Evolutionary conservation across 1,140 invertebrate species (phyloP), one percentile per base, ranked within the genome.

Genomic region (Telenomus remus): DNA sequence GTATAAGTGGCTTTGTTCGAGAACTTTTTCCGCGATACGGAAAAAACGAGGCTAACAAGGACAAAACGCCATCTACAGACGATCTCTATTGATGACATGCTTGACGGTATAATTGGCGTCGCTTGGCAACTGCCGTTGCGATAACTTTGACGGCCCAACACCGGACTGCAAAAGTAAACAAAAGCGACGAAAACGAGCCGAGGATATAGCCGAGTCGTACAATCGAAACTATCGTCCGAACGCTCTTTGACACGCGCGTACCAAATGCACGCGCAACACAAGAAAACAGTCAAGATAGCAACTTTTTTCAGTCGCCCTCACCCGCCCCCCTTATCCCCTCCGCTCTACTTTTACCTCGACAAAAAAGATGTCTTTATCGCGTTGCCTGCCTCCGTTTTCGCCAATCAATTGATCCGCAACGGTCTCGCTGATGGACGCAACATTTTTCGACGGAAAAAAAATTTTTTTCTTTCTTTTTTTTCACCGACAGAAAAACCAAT

Each of bases 91-190:
- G 71, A 65, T 47, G 49, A 59, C 46, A 46, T 9, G 61, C 46
- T 53, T 48, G 51, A 14, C 27, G 43, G 27, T 63, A 79, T 79
- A 79, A 79, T 79, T 79, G 76, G 76, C 63, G 69, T n/a, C n/a
- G n/a, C n/a, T n/a, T n/a, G n/a, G n/a, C n/a, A n/a, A 60, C 46
- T 60, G 60, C 53, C 55, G 49, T 13, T 19, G 44, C 49, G 66
- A 71, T 75, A 75, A 79, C 76, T 70, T 71, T 54, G 59, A 61
- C 61, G 63, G 70, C n/a, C n/a, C 59, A 53, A 61, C 42, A 47
- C 49, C 14, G 19, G 64, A 68, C n/a, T n/a, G n/a, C 71, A 79
- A 71, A 75, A 79, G 74, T 63, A 73, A 65, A 69, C 60, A n/a
- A 60, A 57, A 66, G 34, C 51, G 61, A 35, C 37, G 27, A 46